Percentiles rank a stretch among this genome's conserved stretches.
Evolutionary conservation across 64 coral and sea anemone genomes (phyloP).

Genomic region (Porites australiensis): DNA sequence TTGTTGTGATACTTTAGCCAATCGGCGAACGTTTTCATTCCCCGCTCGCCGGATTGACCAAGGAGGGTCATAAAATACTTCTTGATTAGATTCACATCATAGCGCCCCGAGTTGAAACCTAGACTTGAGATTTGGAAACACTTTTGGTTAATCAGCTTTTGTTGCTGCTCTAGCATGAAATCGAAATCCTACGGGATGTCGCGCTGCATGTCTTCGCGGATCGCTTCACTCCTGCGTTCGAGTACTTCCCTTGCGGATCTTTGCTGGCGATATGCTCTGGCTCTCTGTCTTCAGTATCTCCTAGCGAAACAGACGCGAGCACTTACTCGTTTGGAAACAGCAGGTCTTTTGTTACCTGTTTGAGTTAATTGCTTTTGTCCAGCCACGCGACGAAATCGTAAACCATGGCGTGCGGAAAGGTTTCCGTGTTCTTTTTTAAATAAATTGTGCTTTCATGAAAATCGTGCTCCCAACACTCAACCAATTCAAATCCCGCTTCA

Average conservation of each 20-base stretch:
- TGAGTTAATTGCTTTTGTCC: background rate
- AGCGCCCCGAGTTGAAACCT: conserved; percentile 23
- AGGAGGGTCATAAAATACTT: background rate
- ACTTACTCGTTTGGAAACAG: conserved; percentile 20
- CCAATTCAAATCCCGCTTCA: background rate
- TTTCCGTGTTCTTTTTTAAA: conserved; percentile 35
- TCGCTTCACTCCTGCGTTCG: background rate
- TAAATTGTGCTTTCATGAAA: background rate
- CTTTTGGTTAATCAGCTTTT: background rate
- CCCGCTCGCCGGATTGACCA: background rate
- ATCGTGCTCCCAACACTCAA: conserved; percentile 59
- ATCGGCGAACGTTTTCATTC: conserved; percentile 32
- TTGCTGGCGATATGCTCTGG: conserved; percentile 18
- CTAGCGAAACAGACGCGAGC: conserved; percentile 13
- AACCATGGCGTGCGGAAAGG: conserved; percentile 50
- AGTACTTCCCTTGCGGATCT: conserved; percentile 28
- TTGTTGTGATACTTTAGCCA: conserved; percentile 60
- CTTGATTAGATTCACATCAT: conserved; percentile 29
- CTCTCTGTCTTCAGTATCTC: background rate
- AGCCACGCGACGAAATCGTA: conserved; percentile 53
- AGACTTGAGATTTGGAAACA: conserved; percentile 15
- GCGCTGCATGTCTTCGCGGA: conserved; percentile 8
- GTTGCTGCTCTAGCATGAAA: background rate
- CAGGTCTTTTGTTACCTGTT: background rate
- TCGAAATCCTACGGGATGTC: background rate